Evolutionary conservation across 2,113 vertebrate species (phyloP), one percentile per base, ranked within the genome.

Genomic region (Echinops telfairi): DNA sequence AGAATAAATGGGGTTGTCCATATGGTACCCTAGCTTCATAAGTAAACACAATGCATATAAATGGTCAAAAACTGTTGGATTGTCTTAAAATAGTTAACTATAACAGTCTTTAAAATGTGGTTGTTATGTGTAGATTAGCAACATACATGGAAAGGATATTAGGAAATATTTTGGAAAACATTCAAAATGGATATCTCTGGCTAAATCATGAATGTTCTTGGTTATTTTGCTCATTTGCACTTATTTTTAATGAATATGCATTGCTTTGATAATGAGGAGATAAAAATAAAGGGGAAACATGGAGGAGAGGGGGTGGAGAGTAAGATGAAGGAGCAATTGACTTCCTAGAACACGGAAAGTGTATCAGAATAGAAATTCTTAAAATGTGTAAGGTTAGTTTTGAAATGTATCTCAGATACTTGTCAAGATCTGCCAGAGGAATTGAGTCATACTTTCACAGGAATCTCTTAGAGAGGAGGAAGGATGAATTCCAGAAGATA

Each of bases 371-470:
- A 87, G 70, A 88, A 9, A 0, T 22, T 38, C 91, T 96, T 80
- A 40, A 83, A 95, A 95, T 70, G 66, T 88, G 25, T 95, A 87
- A 68, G 53, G 83, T 94, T 27, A 27, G 68, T 88, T 95, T 93
- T 94, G 85, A 95, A 94, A 93, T 90, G 68, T 93, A 66, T 88
- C 93, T 94, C 25, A 9, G 77, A 88, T 82, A 62, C 47, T n/a
- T 60, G n/a, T 91, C 93, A 86, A 85, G 71, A 95, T 29, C 78
- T 93, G 64, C 71, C 53, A 86, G 92, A 95, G 90, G 90, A 93
- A 94, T 83, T 95, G 96, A 97, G 85, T 96, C 96, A 95, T 93
- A 53, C 36, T 86, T 93, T 95, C 94, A 92, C 91, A 96, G 80
- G 53, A 90, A 95, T 94, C 83, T 93, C 93, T 95, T 81, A 43